These are phyloP conservation scores for Propithecus perrieri DNA, from an alignment of 2,797 vertebrate genomes.

Conservation along the genomic window DNA sequence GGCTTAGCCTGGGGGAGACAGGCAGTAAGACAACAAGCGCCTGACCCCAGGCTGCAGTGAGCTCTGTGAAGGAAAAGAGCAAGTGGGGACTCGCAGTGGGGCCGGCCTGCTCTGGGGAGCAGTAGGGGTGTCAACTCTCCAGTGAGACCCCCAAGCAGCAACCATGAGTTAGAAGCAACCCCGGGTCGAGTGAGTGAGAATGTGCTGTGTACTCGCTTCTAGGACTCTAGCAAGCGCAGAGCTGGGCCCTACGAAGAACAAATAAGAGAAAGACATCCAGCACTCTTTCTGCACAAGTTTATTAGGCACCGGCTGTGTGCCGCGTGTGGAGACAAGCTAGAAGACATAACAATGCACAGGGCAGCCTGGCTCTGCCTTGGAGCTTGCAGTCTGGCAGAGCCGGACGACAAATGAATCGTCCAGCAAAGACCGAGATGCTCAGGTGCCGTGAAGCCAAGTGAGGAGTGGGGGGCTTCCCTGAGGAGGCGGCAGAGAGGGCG, in stretches of 20 bases:
- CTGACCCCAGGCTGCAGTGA: too few relatives aligned
- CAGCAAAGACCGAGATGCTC: fast-evolving
- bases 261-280: background rate
- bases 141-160: background rate
- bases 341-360: fast-evolving
- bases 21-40: fast-evolving
- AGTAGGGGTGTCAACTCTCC: fast-evolving
- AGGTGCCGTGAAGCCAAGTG: too few relatives aligned
- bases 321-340: fast-evolving
- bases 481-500: background rate
- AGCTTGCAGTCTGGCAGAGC: background rate
- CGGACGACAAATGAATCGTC: background rate
- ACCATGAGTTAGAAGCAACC: fast-evolving
- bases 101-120: background rate
- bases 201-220: fast-evolving
- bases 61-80: background rate
- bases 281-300: background rate
- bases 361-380: fast-evolving
- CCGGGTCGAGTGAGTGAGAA: fast-evolving
- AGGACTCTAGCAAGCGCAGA: background rate
- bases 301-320: conserved; percentile 12
- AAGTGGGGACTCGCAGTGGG: background rate
- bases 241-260: fast-evolving
- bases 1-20: background rate
- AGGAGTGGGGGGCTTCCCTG: too few relatives aligned